A percentile compares a stretch with the other conserved stretches of the same genome.
Conservation (phyloP, 2,888 invertebrate species). For the Axea sp. region DNA sequence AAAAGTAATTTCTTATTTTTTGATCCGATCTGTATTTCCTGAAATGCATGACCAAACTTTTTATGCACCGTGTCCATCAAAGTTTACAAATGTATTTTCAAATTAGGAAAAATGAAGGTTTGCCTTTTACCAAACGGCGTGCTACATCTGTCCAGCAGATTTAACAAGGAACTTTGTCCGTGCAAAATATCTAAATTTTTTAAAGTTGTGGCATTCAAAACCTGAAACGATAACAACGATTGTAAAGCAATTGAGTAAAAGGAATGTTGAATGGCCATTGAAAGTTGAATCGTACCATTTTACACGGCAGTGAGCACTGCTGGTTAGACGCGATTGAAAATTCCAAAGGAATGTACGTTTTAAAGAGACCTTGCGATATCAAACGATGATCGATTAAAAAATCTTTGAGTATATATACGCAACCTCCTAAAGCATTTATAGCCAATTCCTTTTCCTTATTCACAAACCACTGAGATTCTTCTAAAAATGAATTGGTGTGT, state of each 20-base stretch:
- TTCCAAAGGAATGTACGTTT: slow-evolving; percentile 83
- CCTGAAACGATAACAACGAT: slow-evolving; percentile 79
- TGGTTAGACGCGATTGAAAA: slow-evolving; percentile 42
- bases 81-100: too few relatives aligned
- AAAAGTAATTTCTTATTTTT: too few relatives aligned
- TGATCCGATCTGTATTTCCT: too few relatives aligned
- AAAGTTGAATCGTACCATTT: slow-evolving; percentile 81
- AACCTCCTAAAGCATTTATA: slow-evolving; percentile 90
- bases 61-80: too few relatives aligned
- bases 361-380: slow-evolving; percentile 86
- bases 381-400: slow-evolving; percentile 93
- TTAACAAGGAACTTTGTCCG: slow-evolving; percentile 88
- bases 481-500: too few relatives aligned
- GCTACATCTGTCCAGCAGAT: slow-evolving; percentile 90
- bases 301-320: slow-evolving; percentile 74
- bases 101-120: too few relatives aligned
- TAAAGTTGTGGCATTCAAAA: slow-evolving; percentile 94
- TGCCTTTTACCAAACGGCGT: slow-evolving; percentile 95
- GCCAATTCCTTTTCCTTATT: slow-evolving; percentile 84
- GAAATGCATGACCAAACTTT: too few relatives aligned
- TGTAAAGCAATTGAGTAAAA: too few relatives aligned
- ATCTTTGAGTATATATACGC: slow-evolving; percentile 89
- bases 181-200: slow-evolving; percentile 90
- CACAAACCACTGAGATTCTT: slow-evolving; percentile 85
- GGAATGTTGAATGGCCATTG: too few relatives aligned